Base-by-base conservation (phyloP, 2,888 invertebrate species). In the Pogonocherus hispidulus region DNA sequence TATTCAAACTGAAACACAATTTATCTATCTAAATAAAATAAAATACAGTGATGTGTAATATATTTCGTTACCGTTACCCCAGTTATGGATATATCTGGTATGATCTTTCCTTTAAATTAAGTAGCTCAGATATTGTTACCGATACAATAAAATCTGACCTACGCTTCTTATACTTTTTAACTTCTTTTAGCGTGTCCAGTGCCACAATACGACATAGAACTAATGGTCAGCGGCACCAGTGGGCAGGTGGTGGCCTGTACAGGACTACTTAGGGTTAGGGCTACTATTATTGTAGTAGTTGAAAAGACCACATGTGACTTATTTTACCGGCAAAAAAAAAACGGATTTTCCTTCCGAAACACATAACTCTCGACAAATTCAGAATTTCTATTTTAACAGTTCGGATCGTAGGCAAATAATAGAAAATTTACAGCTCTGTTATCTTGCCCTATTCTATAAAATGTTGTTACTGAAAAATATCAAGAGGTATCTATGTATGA, bases 281-380 rank as follows among this genome's bases (percentile, higher is more conserved):
- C 18, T 64, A 47, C 64, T 56, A 67, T 59, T 67, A 66, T 70
- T 63, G 66, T 55, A 35, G 63, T n/a, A 41, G 41, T 37, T 72
- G 51, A 74, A 73, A 74, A 66, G 70, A 52, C 68, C 73, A 68
- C 67, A 73, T 72, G 76, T 76, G 76, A 76, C 76, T 75, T 72
- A 75, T 68, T 67, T 54, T 65, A 57, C 65, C 66, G 63, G 67
- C 66, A 65, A 73, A 74, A 74, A 73, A 75, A 74, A 74, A 68
- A 63, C 69, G 63, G 66, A 71, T 69, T 67, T 11, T 64, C 55
- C 67, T 67, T 66, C 68, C 51, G 19, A 46, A 67, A 69, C 70
- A 27, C 64, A 52, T 37, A 35, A 37, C 8, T 35, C 27, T 16
- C 18, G 27, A 52, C 27, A 52, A 32, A 52, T 11, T 23, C 16